Evolutionary conservation across 53 echinoderm and acorn worm species (phyloP).

Genomic region (Echinarachnius parma): DNA sequence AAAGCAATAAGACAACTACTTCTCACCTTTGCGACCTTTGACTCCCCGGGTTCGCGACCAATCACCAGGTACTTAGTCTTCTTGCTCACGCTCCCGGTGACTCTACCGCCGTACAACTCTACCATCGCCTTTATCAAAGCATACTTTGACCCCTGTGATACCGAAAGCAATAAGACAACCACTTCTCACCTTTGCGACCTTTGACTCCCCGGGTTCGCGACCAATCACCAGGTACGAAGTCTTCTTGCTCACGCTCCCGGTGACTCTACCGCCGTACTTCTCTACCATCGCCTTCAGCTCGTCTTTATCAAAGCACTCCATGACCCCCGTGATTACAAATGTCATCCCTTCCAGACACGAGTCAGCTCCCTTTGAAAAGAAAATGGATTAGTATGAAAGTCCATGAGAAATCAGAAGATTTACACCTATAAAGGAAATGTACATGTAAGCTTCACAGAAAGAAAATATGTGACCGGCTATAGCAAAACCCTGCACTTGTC

Average conservation of each 20-base stretch:
- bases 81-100: slow-evolving; percentile 72
- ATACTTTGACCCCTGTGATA: slow-evolving; percentile 76
- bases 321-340: slow-evolving; percentile 87
- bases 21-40: slow-evolving; percentile 78
- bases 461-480: too few relatives aligned
- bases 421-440: too few relatives aligned
- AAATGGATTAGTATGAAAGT: background rate
- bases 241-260: slow-evolving; percentile 75
- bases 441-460: too few relatives aligned
- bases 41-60: slow-evolving; percentile 78
- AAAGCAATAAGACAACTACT: too few relatives aligned
- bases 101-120: slow-evolving; percentile 72
- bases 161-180: slow-evolving; percentile 64
- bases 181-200: slow-evolving; percentile 72
- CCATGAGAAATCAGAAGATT: background rate
- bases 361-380: slow-evolving; percentile 64
- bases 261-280: slow-evolving; percentile 72
- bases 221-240: slow-evolving; percentile 75
- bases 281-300: slow-evolving; percentile 66
- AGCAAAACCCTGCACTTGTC: too few relatives aligned
- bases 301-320: slow-evolving; percentile 84
- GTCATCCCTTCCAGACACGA: slow-evolving; percentile 69
- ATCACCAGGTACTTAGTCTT: slow-evolving; percentile 77
- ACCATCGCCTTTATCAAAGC: slow-evolving; percentile 63
- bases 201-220: slow-evolving; percentile 74